Evolutionary conservation across 2,113 vertebrate genomes (phyloP).

Genomic region (Datnioides undecimradiatus): DNA sequence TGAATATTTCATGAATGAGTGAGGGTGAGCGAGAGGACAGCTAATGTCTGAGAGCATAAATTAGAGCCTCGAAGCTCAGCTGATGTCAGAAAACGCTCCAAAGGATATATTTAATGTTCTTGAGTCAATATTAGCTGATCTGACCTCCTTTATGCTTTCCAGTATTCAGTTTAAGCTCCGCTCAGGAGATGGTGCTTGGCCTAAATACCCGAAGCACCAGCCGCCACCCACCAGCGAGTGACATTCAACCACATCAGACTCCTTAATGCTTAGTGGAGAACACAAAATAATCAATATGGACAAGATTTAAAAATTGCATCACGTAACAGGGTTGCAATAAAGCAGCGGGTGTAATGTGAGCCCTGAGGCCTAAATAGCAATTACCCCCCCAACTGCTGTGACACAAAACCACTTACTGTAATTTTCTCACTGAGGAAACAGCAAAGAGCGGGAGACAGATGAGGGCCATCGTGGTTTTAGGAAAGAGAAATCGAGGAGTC

Average conservation of each 20-base stretch:
- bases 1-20: conserved; percentile 67
- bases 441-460: conserved; percentile 25
- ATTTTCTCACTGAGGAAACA: conserved; percentile 23
- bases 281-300: conserved; percentile 55
- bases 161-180: neutral
- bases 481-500: neutral
- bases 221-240: conserved; percentile 12
- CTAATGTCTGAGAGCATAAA: conserved; percentile 37
- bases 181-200: conserved; percentile 24
- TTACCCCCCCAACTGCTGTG: conserved; percentile 53
- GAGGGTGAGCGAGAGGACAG: conserved; percentile 63
- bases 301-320: conserved; percentile 44
- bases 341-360: conserved; percentile 45
- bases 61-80: neutral
- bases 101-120: conserved; percentile 26
- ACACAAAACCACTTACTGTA: conserved; percentile 57
- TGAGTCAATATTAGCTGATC: conserved; percentile 30
- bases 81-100: conserved; percentile 1
- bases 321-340: conserved; percentile 54
- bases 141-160: conserved; percentile 41
- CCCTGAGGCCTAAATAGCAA: conserved; percentile 62
- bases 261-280: conserved; percentile 25
- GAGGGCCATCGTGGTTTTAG: neutral
- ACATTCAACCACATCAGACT: conserved; percentile 28
- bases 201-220: conserved; percentile 41